Conservation (phyloP, 92 coral and sea anemone species). For the Siderastrea siderea region DNA sequence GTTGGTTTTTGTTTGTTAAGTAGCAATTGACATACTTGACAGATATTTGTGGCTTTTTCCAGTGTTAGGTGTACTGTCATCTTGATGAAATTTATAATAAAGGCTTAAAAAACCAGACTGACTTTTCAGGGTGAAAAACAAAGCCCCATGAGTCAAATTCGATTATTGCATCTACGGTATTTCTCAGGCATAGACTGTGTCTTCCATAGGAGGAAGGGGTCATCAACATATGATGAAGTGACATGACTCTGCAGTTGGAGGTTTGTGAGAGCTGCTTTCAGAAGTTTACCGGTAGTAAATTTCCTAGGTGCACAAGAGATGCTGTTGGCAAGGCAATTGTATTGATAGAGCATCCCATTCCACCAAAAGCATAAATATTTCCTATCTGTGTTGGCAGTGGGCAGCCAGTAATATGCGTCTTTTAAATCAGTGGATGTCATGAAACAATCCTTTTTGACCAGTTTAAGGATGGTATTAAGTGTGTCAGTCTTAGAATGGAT, state of each 20-base stretch:
- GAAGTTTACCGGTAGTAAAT: slow-evolving; percentile 30
- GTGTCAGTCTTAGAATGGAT: slow-evolving; percentile 33
- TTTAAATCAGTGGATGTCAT: slow-evolving; percentile 32
- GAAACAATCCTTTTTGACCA: slow-evolving; percentile 15
- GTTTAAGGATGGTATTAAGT: slow-evolving; percentile 9
- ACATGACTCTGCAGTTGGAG: slow-evolving; percentile 41
- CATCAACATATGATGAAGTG: slow-evolving; percentile 40
- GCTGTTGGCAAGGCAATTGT: slow-evolving; percentile 54
- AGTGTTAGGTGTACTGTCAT: slow-evolving; percentile 9
- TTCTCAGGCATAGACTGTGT: slow-evolving; percentile 8
- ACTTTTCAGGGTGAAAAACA: slow-evolving; percentile 47
- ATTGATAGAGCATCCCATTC: slow-evolving; percentile 24
- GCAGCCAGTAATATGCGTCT: slow-evolving; percentile 16
- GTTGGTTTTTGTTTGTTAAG: not conserved
- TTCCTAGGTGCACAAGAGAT: slow-evolving; percentile 45
- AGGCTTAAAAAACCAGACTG: slow-evolving; percentile 17
- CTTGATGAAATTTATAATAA: slow-evolving; percentile 16
- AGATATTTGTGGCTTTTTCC: too few relatives aligned
- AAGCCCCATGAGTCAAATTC: slow-evolving; percentile 29
- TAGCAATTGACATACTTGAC: too few relatives aligned
- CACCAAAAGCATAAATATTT: slow-evolving; percentile 40
- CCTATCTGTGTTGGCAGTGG: not conserved
- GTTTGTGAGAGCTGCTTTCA: slow-evolving; percentile 39
- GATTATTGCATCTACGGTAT: slow-evolving; percentile 34
- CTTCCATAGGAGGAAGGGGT: slow-evolving; percentile 30